Conservation (phyloP, 2,888 invertebrate species). For the Rhagophthalmus giganteus region DNA sequence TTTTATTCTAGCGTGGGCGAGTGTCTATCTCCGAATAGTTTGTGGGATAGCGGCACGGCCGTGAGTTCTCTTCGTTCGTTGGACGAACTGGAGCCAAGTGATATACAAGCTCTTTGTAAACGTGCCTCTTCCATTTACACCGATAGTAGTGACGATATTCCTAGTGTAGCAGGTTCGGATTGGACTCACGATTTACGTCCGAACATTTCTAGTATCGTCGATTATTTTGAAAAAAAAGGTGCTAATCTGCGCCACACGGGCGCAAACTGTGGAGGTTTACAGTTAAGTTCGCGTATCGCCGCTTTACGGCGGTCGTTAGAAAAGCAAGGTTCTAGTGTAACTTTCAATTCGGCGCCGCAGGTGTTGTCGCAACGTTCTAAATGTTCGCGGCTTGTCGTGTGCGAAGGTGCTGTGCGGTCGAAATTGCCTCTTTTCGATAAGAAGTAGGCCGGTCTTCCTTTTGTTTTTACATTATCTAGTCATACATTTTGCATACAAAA, state of each 20-base stretch:
- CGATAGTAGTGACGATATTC: constrained; percentile 84
- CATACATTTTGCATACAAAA: constrained; percentile 20
- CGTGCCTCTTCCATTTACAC: constrained; percentile 82
- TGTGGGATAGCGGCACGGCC: constrained; percentile 63
- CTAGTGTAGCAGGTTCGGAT: constrained; percentile 78
- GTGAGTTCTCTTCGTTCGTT: constrained; percentile 63
- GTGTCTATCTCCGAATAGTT: constrained; percentile 52
- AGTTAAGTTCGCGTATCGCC: constrained; percentile 51
- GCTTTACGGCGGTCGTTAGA: constrained; percentile 49
- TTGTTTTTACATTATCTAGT: constrained; percentile 28
- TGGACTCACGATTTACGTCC: constrained; percentile 66
- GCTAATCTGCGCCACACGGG: constrained; percentile 60
- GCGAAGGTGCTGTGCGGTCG: constrained; percentile 84
- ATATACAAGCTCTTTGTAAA: constrained; percentile 63
- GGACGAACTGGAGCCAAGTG: constrained; percentile 63
- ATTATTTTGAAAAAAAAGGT: constrained; percentile 83
- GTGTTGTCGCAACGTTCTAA: constrained; percentile 50
- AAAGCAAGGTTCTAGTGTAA: constrained; percentile 39
- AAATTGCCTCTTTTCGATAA: constrained; percentile 86
- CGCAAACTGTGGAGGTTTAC: constrained; percentile 50
- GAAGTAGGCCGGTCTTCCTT: constrained; percentile 55
- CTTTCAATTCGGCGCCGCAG: constrained; percentile 26
- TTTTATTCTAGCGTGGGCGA: constrained; percentile 84
- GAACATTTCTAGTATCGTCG: constrained; percentile 81
- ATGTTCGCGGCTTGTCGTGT: constrained; percentile 71